These are phyloP conservation scores for Fopius arisanus DNA, from an alignment of 1,140 invertebrate genomes.

Conservation along the genomic window DNA sequence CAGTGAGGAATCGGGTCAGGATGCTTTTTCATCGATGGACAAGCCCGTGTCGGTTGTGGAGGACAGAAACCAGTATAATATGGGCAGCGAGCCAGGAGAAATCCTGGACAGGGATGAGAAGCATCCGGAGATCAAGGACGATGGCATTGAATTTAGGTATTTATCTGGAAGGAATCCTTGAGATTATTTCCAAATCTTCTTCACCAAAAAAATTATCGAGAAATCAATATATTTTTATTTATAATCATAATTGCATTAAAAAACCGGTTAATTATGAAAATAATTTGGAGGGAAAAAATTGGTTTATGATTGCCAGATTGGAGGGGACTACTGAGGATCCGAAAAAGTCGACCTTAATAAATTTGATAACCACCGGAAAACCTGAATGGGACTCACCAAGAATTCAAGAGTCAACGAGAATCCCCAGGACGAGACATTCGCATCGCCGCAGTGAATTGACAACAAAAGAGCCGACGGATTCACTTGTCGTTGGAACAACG, in stretches of 20 bases:
- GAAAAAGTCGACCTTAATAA: slow-evolving; percentile 31
- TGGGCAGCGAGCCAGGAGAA: slow-evolving; percentile 36
- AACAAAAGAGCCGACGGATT: slow-evolving; percentile 29
- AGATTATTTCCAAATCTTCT: not conserved
- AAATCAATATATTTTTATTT: too few relatives aligned
- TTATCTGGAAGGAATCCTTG: not conserved
- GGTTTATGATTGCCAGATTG: slow-evolving; percentile 37
- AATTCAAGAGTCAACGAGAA: not conserved
- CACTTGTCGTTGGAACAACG: slow-evolving; percentile 34
- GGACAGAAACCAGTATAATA: slow-evolving; percentile 50
- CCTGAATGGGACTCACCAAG: not conserved
- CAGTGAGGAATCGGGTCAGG: slow-evolving; percentile 30
- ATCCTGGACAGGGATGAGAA: slow-evolving; percentile 40
- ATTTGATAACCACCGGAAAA: not conserved
- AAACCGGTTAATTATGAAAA: too few relatives aligned
- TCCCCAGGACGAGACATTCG: slow-evolving; percentile 2
- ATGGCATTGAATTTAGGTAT: slow-evolving; percentile 51
- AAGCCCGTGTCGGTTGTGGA: slow-evolving; percentile 42
- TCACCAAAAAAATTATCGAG: not conserved
- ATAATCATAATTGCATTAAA: too few relatives aligned
- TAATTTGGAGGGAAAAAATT: too few relatives aligned
- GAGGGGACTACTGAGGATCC: slow-evolving; percentile 35
- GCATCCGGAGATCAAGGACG: slow-evolving; percentile 44
- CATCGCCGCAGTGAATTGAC: slow-evolving; percentile 19
- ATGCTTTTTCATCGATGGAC: slow-evolving; percentile 32